Conservation (phyloP, 2,888 invertebrate genomes). For the Mesoligia furuncula region DNA sequence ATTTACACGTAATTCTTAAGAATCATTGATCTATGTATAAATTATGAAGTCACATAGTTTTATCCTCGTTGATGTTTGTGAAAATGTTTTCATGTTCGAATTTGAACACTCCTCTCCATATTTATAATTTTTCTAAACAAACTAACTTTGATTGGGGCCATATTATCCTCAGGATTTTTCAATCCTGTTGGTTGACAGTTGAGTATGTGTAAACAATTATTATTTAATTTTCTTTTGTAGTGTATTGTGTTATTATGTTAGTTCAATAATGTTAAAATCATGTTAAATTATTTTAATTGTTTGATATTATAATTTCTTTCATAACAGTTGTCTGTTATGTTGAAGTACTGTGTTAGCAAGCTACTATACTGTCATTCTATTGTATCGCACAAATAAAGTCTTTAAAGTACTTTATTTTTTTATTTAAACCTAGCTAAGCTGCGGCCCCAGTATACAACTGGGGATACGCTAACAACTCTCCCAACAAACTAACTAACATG, state of each 20-base stretch:
- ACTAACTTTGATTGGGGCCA: slow-evolving; percentile 58
- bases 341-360: slow-evolving; percentile 59
- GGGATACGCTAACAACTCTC: neutral
- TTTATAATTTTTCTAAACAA: slow-evolving; percentile 33
- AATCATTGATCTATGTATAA: slow-evolving; percentile 67
- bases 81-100: slow-evolving; percentile 44
- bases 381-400: slow-evolving; percentile 64
- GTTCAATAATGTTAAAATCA: slow-evolving; percentile 56
- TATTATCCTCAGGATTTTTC: slow-evolving; percentile 31
- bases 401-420: slow-evolving; percentile 6
- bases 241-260: slow-evolving; percentile 50
- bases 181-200: slow-evolving; percentile 40
- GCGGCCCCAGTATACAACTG: too few relatives aligned
- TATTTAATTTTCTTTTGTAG: slow-evolving; percentile 36
- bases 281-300: slow-evolving; percentile 58
- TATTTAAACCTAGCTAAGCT: neutral
- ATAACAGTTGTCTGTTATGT: slow-evolving; percentile 32
- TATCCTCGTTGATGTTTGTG: slow-evolving; percentile 62
- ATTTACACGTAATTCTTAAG: slow-evolving; percentile 74
- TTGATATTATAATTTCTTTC: slow-evolving; percentile 54
- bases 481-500: neutral
- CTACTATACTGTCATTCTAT: slow-evolving; percentile 56
- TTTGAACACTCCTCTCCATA: slow-evolving; percentile 42
- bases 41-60: slow-evolving; percentile 76
- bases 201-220: slow-evolving; percentile 30